Evolutionary conservation across 2,797 vertebrate species (phyloP).

Genomic region (Emydoidea blandingii): DNA sequence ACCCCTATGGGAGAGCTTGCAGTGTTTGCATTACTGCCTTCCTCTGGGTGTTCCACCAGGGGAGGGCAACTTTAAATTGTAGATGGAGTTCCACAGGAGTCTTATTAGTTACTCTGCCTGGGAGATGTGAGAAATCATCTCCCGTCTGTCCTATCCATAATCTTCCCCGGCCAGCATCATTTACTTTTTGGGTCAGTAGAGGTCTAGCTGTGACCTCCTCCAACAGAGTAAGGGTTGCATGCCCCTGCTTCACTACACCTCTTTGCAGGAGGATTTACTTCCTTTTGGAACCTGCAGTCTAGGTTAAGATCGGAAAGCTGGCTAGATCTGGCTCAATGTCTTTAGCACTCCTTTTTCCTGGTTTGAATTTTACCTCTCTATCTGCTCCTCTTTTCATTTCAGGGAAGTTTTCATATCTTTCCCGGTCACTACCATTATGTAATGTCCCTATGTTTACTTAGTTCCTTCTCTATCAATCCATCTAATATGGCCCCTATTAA

Average conservation of each 20-base stretch:
- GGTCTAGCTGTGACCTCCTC: neutral
- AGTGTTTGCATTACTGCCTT: neutral
- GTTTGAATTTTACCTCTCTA: conserved; percentile 7
- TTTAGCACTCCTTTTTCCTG: neutral
- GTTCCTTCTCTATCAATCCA: neutral
- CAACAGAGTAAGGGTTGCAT: neutral
- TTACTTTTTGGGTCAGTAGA: neutral
- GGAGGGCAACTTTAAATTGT: neutral
- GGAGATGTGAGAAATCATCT: neutral
- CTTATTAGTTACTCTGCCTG: neutral
- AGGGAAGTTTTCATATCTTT: conserved; percentile 31
- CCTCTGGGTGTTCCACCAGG: neutral
- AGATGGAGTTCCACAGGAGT: neutral
- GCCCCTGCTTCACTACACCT: neutral
- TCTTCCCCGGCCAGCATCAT: neutral
- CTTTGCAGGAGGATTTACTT: neutral
- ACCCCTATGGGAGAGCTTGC: neutral
- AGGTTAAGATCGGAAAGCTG: neutral
- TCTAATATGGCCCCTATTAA: neutral
- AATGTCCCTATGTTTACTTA: neutral
- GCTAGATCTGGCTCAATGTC: neutral
- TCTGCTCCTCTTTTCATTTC: neutral
- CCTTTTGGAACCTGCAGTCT: neutral
- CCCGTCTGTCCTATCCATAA: neutral
- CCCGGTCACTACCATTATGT: no score